Evolutionary conservation across 2,888 invertebrate species (phyloP).

Genomic region (Toxonevra muliebris): DNA sequence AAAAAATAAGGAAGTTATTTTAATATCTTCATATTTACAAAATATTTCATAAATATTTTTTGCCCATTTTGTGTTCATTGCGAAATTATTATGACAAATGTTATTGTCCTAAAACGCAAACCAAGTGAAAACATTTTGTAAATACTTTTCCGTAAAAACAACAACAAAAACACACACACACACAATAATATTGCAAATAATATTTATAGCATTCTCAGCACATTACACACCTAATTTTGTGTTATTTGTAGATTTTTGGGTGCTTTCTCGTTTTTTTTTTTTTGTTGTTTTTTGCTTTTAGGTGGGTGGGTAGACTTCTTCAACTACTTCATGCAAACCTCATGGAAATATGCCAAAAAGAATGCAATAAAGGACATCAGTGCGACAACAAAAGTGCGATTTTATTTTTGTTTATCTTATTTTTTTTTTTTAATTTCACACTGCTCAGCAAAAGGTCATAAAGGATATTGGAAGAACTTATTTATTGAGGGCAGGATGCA

Average conservation of each 20-base stretch:
- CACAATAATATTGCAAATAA: conserved; percentile 15
- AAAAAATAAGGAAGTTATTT: conserved; percentile 5
- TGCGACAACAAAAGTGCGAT: neutral
- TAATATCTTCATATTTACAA: neutral
- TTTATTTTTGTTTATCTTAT: too few relatives aligned
- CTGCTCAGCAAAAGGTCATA: too few relatives aligned
- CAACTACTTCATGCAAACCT: too few relatives aligned
- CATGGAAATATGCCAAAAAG: neutral
- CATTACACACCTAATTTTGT: conserved; percentile 44
- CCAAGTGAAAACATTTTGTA: conserved; percentile 39
- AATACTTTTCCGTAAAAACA: conserved; percentile 7
- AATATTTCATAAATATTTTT: conserved; percentile 12
- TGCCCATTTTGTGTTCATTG: conserved; percentile 38
- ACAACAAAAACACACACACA: neutral
- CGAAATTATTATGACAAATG: conserved; percentile 44
- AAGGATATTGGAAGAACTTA: neutral
- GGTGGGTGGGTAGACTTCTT: neutral
- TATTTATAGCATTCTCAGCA: conserved; percentile 41
- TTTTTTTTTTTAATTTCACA: too few relatives aligned
- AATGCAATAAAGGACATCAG: conserved; percentile 16
- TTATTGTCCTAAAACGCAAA: conserved; percentile 31
- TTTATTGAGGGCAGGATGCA: neutral
- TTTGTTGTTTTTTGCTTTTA: neutral
- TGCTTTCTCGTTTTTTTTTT: too few relatives aligned
- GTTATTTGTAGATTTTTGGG: conserved; percentile 17